Evolutionary conservation across 2,113 vertebrate genomes (phyloP).

Genomic region (Isichthys henryi): DNA sequence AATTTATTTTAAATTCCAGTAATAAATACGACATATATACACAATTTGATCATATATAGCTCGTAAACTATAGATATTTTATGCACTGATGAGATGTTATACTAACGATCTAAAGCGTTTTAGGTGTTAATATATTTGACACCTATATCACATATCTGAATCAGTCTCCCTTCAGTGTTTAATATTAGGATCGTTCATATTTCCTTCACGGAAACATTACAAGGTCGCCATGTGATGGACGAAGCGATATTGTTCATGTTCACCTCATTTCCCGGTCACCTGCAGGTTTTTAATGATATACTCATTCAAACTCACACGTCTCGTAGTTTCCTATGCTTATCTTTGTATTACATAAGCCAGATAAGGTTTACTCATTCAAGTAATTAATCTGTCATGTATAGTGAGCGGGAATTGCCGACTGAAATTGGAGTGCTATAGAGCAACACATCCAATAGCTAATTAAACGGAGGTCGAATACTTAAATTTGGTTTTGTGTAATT

Average conservation of each 20-base stretch:
- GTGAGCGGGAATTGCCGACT: neutral
- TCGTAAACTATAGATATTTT: neutral
- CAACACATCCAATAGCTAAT: neutral
- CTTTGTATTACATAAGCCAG: neutral
- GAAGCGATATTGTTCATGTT: neutral
- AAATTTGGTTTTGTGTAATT: neutral
- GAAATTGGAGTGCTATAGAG: neutral
- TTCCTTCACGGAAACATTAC: neutral
- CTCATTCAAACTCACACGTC: neutral
- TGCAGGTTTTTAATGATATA: neutral
- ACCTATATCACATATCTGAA: neutral
- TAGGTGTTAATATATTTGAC: neutral
- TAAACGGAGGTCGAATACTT: neutral
- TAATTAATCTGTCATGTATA: neutral
- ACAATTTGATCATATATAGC: neutral
- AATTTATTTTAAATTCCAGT: neutral
- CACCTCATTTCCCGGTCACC: neutral
- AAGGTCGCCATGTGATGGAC: neutral
- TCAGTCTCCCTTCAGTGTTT: neutral
- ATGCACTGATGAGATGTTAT: neutral
- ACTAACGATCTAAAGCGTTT: neutral
- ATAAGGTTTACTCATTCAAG: conserved; percentile 5
- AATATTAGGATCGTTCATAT: neutral
- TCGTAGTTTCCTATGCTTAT: neutral
- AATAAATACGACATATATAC: neutral